phyloP scores from a whole-genome alignment of 2,113 vertebrate species.

The Perca schrenkii region DNA sequence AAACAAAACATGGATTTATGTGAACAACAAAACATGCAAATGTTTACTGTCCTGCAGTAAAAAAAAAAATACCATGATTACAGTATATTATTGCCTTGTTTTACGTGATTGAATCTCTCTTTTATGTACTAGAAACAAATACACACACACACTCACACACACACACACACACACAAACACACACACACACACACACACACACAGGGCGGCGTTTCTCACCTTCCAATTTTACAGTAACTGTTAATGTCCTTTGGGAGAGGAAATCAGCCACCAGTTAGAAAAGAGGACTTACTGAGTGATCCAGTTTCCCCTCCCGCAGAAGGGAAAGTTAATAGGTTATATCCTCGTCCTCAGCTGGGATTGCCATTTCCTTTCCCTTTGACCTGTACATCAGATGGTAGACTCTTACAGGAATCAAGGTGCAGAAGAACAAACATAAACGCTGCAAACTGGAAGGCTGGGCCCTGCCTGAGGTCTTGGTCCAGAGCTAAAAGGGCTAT shows the following conservation, averaged over 20 bases:
- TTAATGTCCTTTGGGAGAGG: conserved; percentile 60
- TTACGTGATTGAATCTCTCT: conserved; percentile 1
- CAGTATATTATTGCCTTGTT: neutral
- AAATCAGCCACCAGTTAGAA: conserved; percentile 62
- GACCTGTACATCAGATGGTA: conserved; percentile 82
- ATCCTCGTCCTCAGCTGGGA: conserved; percentile 83
- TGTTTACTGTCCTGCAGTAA: neutral
- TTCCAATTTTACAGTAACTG: conserved; percentile 31
- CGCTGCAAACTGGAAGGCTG: conserved; percentile 46
- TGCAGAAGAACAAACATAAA: conserved; percentile 87
- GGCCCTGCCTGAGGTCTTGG: conserved; percentile 41
- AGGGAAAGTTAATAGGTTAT: conserved; percentile 67
- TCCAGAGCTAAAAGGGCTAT: conserved; percentile 25
- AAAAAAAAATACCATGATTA: conserved; percentile 2
- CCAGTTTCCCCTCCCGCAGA: conserved; percentile 65
- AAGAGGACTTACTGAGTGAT: conserved; percentile 70
- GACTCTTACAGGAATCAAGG: conserved; percentile 86
- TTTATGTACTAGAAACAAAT: neutral
- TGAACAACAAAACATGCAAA: conserved; percentile 29
- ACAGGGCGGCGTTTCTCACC: conserved; percentile 34
- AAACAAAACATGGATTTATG: conserved; percentile 19
- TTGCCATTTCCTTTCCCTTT: conserved; percentile 86
- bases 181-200: neutral
- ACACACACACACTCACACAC: neutral
- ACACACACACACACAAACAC: too few species aligned